Percentiles rank a stretch among this genome's conserved stretches.
These are phyloP conservation scores for Nysson spinosus DNA, from an alignment of 2,888 invertebrate genomes.

Conservation along the genomic window DNA sequence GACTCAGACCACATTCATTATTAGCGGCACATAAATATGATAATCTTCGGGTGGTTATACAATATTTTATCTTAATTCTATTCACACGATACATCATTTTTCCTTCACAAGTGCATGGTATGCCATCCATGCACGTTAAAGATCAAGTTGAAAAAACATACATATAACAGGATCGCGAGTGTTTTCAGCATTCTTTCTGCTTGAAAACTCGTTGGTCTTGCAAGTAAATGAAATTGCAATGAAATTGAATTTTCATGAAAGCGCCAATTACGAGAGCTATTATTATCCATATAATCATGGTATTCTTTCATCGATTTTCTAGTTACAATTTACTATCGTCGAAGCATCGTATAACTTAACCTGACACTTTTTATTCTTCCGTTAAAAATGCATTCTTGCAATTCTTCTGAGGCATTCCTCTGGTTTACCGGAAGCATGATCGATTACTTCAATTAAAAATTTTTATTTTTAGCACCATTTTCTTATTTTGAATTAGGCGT, in stretches of 20 bases:
- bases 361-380: neutral
- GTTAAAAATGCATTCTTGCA: neutral
- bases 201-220: conserved; percentile 2
- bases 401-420: neutral
- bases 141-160: conserved; percentile 3
- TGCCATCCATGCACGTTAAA: neutral
- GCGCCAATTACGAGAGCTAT: neutral
- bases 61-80: conserved; percentile 1
- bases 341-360: neutral
- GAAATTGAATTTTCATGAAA: conserved; percentile 16
- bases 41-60: neutral
- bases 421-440: too few relatives aligned
- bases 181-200: conserved; percentile 1
- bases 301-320: conserved; percentile 8
- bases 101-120: neutral
- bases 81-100: conserved; percentile 4
- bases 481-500: too few relatives aligned
- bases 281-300: neutral
- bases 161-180: conserved; percentile 2
- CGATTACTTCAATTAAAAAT: too few relatives aligned
- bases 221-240: too few relatives aligned
- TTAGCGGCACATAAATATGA: too few relatives aligned
- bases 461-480: too few relatives aligned
- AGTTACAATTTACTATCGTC: neutral
- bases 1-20: too few relatives aligned